Percentiles rank a stretch among this genome's conserved stretches.
Evolutionary conservation across 2,888 invertebrate genomes (phyloP).

Genomic region (Disparrhopalites patrizii): DNA sequence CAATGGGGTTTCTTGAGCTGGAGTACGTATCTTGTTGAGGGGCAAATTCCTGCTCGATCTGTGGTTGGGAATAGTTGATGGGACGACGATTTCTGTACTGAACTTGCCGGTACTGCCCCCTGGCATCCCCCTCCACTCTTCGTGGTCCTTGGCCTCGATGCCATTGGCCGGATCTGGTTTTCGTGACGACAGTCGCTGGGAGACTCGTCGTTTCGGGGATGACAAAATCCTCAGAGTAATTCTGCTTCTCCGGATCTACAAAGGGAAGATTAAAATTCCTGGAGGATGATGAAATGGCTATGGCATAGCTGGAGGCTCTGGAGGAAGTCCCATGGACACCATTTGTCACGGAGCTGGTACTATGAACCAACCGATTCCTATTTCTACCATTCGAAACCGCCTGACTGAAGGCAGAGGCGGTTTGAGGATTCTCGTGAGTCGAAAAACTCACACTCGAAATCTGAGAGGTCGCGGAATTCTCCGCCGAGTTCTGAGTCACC

Average conservation of each 20-base stretch:
- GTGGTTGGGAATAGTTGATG: neutral
- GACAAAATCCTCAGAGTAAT: conserved; percentile 42
- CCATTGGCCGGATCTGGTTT: conserved; percentile 29
- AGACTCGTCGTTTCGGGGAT: conserved; percentile 32
- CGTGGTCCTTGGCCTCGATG: neutral
- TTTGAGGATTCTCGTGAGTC: conserved; percentile 45
- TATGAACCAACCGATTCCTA: conserved; percentile 45
- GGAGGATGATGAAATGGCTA: conserved; percentile 44
- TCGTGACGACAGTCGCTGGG: conserved; percentile 24
- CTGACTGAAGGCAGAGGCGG: conserved; percentile 46
- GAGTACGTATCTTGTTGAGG: neutral
- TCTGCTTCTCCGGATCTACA: conserved; percentile 37
- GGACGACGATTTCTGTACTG: conserved; percentile 1
- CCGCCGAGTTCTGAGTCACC: conserved; percentile 46
- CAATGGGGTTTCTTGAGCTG: neutral
- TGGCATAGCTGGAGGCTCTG: conserved; percentile 46
- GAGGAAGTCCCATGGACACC: conserved; percentile 44
- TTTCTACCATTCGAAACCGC: conserved; percentile 46
- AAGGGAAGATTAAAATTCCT: conserved; percentile 46
- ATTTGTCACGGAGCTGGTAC: conserved; percentile 45
- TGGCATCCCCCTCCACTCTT: neutral
- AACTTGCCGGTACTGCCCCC: neutral
- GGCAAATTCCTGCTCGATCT: conserved; percentile 9
- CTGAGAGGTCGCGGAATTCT: conserved; percentile 48
- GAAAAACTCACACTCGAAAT: conserved; percentile 47